Evolutionary conservation across 1,140 invertebrate genomes (phyloP).

Genomic region (Solenopsis invicta): DNA sequence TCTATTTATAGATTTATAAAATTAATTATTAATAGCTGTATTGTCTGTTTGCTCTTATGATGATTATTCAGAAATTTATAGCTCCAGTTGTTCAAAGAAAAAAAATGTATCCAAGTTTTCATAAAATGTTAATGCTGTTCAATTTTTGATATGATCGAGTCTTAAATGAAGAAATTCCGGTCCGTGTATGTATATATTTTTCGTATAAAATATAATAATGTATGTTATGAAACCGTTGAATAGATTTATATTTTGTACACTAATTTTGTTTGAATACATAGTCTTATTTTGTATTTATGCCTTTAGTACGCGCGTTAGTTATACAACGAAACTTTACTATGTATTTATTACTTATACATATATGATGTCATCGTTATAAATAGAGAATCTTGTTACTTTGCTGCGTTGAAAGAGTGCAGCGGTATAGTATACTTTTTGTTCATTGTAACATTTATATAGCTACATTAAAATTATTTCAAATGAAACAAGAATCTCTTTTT

Average conservation of each 20-base stretch:
- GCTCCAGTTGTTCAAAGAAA: constrained; percentile 70
- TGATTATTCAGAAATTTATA: constrained; percentile 69
- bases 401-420: constrained; percentile 21
- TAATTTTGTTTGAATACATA: constrained; percentile 72
- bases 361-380: constrained; percentile 56
- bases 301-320: constrained; percentile 64
- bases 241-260: constrained; percentile 78
- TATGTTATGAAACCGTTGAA: constrained; percentile 65
- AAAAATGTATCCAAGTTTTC: constrained; percentile 66
- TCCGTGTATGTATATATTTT: constrained; percentile 65
- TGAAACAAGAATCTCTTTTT: not conserved
- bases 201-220: constrained; percentile 66
- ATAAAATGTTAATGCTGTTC: constrained; percentile 64
- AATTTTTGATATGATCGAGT: constrained; percentile 64
- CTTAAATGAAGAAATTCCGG: constrained; percentile 18
- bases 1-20: constrained; percentile 67
- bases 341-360: constrained; percentile 74
- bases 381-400: constrained; percentile 70
- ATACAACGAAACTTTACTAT: constrained; percentile 71
- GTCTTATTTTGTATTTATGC: constrained; percentile 76
- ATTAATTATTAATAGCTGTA: constrained; percentile 45
- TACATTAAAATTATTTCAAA: constrained; percentile 56
- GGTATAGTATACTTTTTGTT: constrained; percentile 52
- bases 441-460: constrained; percentile 59
- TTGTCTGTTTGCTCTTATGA: constrained; percentile 57